These are phyloP conservation scores for Chlorodrepanis virens DNA, from an alignment of 2,113 vertebrate genomes.

Conservation along the genomic window DNA sequence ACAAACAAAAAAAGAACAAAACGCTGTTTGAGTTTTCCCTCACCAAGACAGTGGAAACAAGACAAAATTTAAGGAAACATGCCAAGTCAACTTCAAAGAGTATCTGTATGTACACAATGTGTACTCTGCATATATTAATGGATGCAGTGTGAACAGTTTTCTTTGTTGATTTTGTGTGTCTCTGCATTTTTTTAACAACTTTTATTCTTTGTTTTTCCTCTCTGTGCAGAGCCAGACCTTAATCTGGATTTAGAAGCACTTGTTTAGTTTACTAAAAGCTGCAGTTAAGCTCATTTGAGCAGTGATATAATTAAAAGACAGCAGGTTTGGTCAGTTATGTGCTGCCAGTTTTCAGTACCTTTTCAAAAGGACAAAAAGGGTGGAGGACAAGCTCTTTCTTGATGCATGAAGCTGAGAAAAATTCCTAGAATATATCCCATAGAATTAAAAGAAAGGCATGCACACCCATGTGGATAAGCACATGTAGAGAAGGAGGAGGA, in stretches of 20 bases:
- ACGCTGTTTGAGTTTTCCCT: neutral
- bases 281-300: neutral
- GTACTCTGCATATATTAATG: neutral
- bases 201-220: neutral
- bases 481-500: neutral
- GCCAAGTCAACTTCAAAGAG: neutral
- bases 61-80: neutral
- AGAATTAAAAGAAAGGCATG: neutral
- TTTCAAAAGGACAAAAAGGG: neutral
- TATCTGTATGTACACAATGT: neutral
- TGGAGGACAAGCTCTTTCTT: neutral
- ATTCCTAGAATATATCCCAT: neutral
- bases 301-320: neutral
- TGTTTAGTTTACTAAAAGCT: neutral
- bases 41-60: neutral
- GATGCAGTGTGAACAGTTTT: rapidly evolving
- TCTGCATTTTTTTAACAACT: neutral
- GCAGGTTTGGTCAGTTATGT: neutral
- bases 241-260: neutral
- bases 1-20: neutral
- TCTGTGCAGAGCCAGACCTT: neutral
- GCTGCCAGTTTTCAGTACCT: neutral
- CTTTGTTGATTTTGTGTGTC: neutral
- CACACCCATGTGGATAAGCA: neutral
- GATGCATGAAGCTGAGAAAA: neutral